These are phyloP conservation scores for cattle (Bos taurus) DNA, from an alignment of 2,113 vertebrate genomes.

Conservation along the genomic window DNA sequence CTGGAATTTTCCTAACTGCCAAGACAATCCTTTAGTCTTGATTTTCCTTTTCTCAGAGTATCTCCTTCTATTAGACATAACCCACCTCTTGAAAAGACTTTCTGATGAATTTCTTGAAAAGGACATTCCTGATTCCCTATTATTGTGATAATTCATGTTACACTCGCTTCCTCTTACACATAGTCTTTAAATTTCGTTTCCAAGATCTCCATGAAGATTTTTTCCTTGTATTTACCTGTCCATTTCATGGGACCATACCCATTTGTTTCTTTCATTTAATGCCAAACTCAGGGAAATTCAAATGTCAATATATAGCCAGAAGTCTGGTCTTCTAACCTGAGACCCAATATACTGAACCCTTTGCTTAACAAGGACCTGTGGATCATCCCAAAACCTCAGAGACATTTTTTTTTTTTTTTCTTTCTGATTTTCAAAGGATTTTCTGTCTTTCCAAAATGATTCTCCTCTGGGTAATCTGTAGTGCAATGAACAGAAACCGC, in stretches of 20 bases:
- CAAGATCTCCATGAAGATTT: not conserved
- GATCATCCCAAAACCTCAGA: not conserved
- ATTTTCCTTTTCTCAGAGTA: not conserved
- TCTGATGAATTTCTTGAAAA: not conserved
- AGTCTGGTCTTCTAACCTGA: not conserved
- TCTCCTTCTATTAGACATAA: not conserved
- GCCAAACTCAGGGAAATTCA: not conserved
- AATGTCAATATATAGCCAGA: not conserved
- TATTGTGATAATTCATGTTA: not conserved
- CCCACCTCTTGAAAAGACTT: not conserved
- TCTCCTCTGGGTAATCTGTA: not conserved
- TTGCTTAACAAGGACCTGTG: not conserved
- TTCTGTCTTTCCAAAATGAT: not conserved
- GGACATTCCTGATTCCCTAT: not conserved
- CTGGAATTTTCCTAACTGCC: not conserved
- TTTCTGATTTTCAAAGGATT: not conserved
- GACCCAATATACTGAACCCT: not conserved
- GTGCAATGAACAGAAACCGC: not conserved
- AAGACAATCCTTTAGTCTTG: not conserved
- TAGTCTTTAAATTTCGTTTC: not conserved
- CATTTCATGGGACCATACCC: not conserved
- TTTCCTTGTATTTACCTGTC: not conserved
- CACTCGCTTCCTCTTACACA: not conserved
- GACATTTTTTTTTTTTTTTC: not conserved
- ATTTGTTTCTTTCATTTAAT: not conserved